These are phyloP conservation scores for Tragopan temminckii DNA, from an alignment of 2,797 vertebrate genomes.

Conservation along the genomic window DNA sequence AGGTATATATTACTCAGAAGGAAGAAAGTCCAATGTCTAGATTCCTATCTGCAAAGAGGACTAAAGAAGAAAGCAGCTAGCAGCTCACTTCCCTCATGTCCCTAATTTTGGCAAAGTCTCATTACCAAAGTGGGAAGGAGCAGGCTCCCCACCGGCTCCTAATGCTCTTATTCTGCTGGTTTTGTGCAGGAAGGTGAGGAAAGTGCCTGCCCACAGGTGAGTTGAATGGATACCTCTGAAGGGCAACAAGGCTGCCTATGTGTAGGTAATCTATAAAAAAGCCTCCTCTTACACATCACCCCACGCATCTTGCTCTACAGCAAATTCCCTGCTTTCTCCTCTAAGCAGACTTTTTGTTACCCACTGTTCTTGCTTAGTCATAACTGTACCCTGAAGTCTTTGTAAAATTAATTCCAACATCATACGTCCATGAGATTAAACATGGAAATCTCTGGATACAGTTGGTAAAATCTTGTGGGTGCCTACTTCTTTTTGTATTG, in stretches of 20 bases:
- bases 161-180: not conserved
- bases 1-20: constrained; percentile 13
- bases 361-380: not conserved
- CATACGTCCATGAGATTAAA: not conserved
- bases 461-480: not conserved
- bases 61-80: constrained; percentile 1
- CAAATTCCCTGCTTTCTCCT: not conserved
- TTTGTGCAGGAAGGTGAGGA: not conserved
- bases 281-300: not conserved
- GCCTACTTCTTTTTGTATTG: not conserved
- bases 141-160: not conserved
- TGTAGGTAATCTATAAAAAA: not conserved
- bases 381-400: not conserved
- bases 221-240: not conserved
- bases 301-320: not conserved
- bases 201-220: rapidly evolving
- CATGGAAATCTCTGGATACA: not conserved
- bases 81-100: not conserved
- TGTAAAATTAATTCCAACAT: not conserved
- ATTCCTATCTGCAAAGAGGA: constrained; percentile 4
- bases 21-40: not conserved
- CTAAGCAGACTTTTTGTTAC: not conserved
- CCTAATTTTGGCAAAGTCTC: not conserved
- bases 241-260: not conserved
- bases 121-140: not conserved